Conservation (phyloP, 1,140 invertebrate species). For the Drosophila bifasciata region DNA sequence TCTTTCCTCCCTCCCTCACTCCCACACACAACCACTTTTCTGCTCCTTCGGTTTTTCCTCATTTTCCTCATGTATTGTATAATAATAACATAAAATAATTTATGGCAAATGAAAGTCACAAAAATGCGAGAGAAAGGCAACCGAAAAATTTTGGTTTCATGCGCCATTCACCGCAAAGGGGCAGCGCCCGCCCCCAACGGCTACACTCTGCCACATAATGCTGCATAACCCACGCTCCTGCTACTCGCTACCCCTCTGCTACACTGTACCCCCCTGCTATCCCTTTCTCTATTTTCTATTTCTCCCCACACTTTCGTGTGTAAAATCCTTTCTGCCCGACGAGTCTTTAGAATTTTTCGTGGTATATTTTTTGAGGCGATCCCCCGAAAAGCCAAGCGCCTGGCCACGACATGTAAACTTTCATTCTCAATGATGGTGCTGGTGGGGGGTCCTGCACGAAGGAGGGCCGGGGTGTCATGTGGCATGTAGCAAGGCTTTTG, state of each 20-base stretch:
- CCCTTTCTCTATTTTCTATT: neutral
- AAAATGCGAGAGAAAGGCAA: slow-evolving; percentile 55
- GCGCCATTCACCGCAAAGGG: slow-evolving; percentile 39
- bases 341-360: slow-evolving; percentile 63
- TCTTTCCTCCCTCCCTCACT: slow-evolving; percentile 11
- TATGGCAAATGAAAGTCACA: slow-evolving; percentile 78
- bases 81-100: slow-evolving; percentile 79
- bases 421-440: slow-evolving; percentile 55
- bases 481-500: slow-evolving; percentile 48
- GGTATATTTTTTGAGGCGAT: slow-evolving; percentile 54
- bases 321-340: slow-evolving; percentile 28
- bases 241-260: no score
- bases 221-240: neutral
- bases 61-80: slow-evolving; percentile 63
- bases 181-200: no score
- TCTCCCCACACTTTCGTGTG: neutral
- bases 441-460: neutral
- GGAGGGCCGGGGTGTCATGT: slow-evolving; percentile 8
- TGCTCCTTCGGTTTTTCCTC: slow-evolving; percentile 11
- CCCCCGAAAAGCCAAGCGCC: slow-evolving; percentile 29
- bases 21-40: neutral
- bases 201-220: neutral
- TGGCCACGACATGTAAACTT: slow-evolving; percentile 52
- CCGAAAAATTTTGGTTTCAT: slow-evolving; percentile 51
- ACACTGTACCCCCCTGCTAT: neutral